Evolutionary conservation across 2,113 vertebrate genomes (phyloP), one percentile per base, ranked within the genome.

Genomic region (Bubo blakistoni): DNA sequence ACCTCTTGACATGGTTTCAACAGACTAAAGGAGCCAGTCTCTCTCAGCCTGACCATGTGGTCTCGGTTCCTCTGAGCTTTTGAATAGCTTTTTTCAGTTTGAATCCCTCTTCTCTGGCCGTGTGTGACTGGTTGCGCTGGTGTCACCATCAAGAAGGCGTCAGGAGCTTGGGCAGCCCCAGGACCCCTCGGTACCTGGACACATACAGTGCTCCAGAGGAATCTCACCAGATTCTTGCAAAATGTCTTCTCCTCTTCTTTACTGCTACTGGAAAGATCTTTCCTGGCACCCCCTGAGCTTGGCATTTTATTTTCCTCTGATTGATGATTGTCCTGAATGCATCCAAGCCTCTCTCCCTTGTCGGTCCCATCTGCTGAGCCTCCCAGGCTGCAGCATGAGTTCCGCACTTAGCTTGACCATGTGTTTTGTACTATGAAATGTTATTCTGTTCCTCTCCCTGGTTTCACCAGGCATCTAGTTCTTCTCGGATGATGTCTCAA

Each of bases 41-140:
- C 4, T n/a, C 27, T 46, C 26, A 57, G 26, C 30, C 18, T 17
- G 8, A 44, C 12, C 8, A 11, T 0, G 1, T 42, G 13, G 19
- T 27, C 51, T 85, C 0, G 0, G 15, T 59, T 86, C 20, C 13
- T 89, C 40, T 55, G n/a, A 72, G 40, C 7, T 38, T 76, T 59
- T 74, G 55, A 49, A 65, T 30, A 30, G 21, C 21, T 8, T 6
- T 44, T 70, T 36, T 24, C 13, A 9, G 10, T 5, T 27, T 36
- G 25, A 81, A 72, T 59, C 6, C 13, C 13, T 61, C 29, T 57
- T 44, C 40, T 63, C 62, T 57, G 36, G 16, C 44, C 3, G 1
- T 3, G 57, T 7, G 7, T 71, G 32, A 32, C 47, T 72, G 9
- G 3, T 20, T 86, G 26, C 1, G 3, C 29, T 70, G 62, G 1